Percentiles rank a stretch among this genome's conserved stretches.
These are phyloP conservation scores for Cephus pygmeus DNA, from an alignment of 2,888 invertebrate species.

Conservation along the genomic window DNA sequence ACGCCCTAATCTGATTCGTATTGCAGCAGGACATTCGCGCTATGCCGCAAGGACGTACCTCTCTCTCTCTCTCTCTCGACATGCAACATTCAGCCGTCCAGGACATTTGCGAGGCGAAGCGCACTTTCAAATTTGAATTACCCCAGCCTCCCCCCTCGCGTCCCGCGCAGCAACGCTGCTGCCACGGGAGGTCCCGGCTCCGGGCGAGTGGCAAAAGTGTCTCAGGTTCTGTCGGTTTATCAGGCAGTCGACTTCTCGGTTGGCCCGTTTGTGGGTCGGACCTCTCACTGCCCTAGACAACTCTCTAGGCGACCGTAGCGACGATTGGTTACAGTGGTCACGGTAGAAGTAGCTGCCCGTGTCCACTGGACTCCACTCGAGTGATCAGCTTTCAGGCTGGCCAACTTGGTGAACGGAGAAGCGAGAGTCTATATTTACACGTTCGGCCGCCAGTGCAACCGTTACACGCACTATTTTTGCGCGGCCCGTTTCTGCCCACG, in stretches of 20 bases:
- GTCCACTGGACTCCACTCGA: constrained; percentile 34
- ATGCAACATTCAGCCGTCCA: no score
- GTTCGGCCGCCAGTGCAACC: constrained; percentile 24
- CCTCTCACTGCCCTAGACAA: constrained; percentile 50
- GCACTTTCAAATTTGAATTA: no score
- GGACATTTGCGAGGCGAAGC: no score
- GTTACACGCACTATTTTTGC: constrained; percentile 20
- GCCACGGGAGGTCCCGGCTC: constrained; percentile 13
- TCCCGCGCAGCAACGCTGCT: constrained; percentile 3
- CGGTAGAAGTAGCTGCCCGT: constrained; percentile 24
- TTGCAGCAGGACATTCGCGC: no score
- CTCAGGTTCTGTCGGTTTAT: no score
- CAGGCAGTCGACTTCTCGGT: no score
- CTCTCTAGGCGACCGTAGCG: not conserved
- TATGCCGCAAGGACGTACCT: no score
- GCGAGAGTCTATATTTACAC: constrained; percentile 31
- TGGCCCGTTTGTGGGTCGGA: constrained; percentile 37
- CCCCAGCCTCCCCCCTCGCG: no score
- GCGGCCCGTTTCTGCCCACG: constrained; percentile 14
- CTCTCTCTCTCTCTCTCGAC: no score
- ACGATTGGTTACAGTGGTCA: constrained; percentile 1
- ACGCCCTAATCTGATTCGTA: no score
- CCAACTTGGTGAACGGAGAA: constrained; percentile 32
- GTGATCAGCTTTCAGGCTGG: no score
- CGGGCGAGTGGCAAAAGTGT: not conserved